Evolutionary conservation across 2,888 invertebrate genomes (phyloP).

Genomic region (Cynaeus angustus): DNA sequence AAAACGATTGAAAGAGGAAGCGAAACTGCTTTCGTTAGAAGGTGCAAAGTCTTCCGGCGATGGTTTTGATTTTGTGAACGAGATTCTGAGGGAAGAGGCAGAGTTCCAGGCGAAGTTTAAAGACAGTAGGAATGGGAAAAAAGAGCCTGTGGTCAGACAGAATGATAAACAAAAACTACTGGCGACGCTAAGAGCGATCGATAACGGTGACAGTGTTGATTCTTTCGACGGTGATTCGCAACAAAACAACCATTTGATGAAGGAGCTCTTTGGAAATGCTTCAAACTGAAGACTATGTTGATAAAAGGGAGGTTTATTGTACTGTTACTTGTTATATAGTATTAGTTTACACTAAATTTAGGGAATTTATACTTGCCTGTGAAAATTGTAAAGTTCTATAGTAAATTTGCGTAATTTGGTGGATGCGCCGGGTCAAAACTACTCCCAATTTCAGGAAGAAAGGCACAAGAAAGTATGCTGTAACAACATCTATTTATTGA

Average conservation of each 20-base stretch:
- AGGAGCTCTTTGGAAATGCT: slow-evolving; percentile 39
- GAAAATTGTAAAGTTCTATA: slow-evolving; percentile 22
- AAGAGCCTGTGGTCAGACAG: slow-evolving; percentile 60
- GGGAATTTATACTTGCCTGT: slow-evolving; percentile 16
- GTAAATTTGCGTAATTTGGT: no score
- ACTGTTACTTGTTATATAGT: slow-evolving; percentile 35
- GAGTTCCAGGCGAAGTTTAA: slow-evolving; percentile 57
- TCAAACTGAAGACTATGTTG: slow-evolving; percentile 18
- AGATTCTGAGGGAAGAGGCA: slow-evolving; percentile 66
- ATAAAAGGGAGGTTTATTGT: slow-evolving; percentile 20
- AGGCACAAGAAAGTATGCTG: slow-evolving; percentile 31
- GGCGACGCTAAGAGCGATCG: slow-evolving; percentile 78
- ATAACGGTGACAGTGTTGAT: slow-evolving; percentile 71
- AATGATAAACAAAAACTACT: slow-evolving; percentile 76
- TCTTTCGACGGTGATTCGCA: slow-evolving; percentile 26
- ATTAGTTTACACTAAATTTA: slow-evolving; percentile 16
- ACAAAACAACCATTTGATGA: slow-evolving; percentile 28
- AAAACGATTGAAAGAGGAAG: slow-evolving; percentile 68
- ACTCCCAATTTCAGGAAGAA: slow-evolving; percentile 6
- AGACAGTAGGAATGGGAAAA: slow-evolving; percentile 55
- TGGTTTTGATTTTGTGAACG: slow-evolving; percentile 63
- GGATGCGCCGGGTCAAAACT: no score
- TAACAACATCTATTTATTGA: slow-evolving; percentile 57
- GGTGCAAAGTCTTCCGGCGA: slow-evolving; percentile 52
- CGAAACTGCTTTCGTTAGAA: slow-evolving; percentile 43